These are phyloP conservation scores for Tokudaia tokunoshimensis DNA, from an alignment of 2,797 vertebrate genomes.

Conservation along the genomic window DNA sequence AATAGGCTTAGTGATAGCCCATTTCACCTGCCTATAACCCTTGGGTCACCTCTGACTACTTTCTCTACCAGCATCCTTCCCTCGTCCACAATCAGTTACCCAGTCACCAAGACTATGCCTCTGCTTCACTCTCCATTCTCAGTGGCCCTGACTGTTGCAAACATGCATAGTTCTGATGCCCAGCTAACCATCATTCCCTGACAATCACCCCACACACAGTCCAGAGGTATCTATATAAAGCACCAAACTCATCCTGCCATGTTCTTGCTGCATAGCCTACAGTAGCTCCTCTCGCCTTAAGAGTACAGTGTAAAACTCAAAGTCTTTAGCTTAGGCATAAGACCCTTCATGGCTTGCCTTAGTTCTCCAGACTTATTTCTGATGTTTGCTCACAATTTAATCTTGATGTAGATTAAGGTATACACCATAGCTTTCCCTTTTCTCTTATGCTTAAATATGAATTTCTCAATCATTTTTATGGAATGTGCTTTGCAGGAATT, in stretches of 20 bases:
- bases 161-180: background rate
- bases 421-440: background rate
- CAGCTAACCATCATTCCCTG: background rate
- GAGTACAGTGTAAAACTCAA: background rate
- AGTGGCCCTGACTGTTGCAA: background rate
- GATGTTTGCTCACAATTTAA: conserved; percentile 12
- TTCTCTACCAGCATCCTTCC: background rate
- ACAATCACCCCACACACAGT: background rate
- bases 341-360: background rate
- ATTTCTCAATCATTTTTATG: conserved; percentile 33
- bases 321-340: background rate
- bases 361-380: background rate
- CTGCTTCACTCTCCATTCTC: background rate
- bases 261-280: conserved; percentile 11
- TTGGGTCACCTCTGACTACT: background rate
- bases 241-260: background rate
- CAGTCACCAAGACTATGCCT: background rate
- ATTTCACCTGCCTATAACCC: background rate
- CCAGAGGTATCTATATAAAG: background rate
- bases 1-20: background rate
- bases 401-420: background rate
- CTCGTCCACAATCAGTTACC: background rate
- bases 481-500: background rate
- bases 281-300: background rate
- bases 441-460: conserved; percentile 19